Base-by-base conservation (phyloP, 2,888 invertebrate genomes). In the Pediacus dermestoides region DNA sequence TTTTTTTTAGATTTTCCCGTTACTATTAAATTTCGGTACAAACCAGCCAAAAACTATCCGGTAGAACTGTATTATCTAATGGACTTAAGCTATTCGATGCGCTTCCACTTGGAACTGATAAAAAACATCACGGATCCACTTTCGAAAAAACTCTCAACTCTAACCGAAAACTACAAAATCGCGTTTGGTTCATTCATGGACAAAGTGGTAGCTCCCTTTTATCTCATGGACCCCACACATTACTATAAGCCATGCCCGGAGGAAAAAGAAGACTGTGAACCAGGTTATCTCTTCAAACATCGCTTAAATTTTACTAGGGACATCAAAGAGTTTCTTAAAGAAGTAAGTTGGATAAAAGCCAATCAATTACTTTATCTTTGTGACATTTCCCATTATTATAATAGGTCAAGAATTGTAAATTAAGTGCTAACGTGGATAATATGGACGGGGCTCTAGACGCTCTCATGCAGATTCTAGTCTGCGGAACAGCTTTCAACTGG, bases 61-160 rank as follows among this genome's bases (percentile, higher is more conserved):
- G 74, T 94, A 25, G 93, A 93, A 64, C 72, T 93, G 25, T 94
- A 93, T 68, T 90, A 88, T 59, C 72, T 94, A 52, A 91, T 93
- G 87, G 93, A 93, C 65, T 73, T 92, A 39, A 91, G 92, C 1
- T 82, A 84, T 73, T 88, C 91, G 1, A 93, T 93, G 94, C 77
- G 77, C 58, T 85, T 88, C 50, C 90, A 92, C 66, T 85, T 89
- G 60, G 77, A 82, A 11, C 7, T 11, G 2, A 13, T 28, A 13
- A 7, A 28, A 28, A 28, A 28, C 14, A 7, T 28, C 4, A 28
- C 28, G 3, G 12, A 4, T 3, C 13, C 4, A 28, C n/a, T 28
- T 8, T n/a, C n/a, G n/a, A n/a, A 23, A 3, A 3, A n/a, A 23
- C 23, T 23, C 3, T 3, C n/a, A 23, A 23, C 3, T n/a, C 73